Evolutionary conservation across 2,888 invertebrate species (phyloP).

Genomic region (Plebejus argus): DNA sequence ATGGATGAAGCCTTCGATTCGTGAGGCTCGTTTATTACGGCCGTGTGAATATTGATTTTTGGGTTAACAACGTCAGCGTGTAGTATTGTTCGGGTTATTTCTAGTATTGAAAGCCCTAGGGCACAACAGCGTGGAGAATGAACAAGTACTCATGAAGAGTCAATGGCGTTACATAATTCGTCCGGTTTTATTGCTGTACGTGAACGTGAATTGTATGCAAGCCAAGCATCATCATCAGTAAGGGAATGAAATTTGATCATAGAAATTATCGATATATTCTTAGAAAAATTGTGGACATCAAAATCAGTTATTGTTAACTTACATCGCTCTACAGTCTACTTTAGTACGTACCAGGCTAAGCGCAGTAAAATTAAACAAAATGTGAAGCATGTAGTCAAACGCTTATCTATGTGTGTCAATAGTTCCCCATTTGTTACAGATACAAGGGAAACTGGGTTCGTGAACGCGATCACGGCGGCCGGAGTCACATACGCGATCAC

Average conservation of each 20-base stretch:
- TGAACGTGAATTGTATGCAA: slow-evolving; percentile 11
- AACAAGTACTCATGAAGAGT: slow-evolving; percentile 39
- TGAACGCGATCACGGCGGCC: slow-evolving; percentile 94
- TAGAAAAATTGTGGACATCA: too few species aligned
- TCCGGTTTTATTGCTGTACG: slow-evolving; percentile 35
- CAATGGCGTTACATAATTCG: slow-evolving; percentile 39
- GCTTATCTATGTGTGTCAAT: slow-evolving; percentile 18
- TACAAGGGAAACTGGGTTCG: slow-evolving; percentile 94
- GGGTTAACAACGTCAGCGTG: slow-evolving; percentile 71
- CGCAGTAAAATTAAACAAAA: not conserved
- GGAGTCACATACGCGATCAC: slow-evolving; percentile 94
- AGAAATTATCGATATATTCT: not conserved
- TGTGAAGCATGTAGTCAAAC: not conserved
- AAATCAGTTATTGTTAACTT: too few species aligned
- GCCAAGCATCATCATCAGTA: not conserved
- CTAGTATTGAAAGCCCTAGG: slow-evolving; percentile 52
- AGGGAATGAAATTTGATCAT: not conserved
- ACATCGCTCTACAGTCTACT: too few species aligned
- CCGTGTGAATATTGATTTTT: slow-evolving; percentile 77
- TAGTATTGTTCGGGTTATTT: slow-evolving; percentile 55
- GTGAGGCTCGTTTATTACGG: slow-evolving; percentile 71
- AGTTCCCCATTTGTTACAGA: slow-evolving; percentile 77
- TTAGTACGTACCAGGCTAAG: too few species aligned
- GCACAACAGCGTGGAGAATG: slow-evolving; percentile 52
- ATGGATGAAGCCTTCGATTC: slow-evolving; percentile 72